phyloP scores from a whole-genome alignment of 2,113 vertebrate species.

The Capreolus pygargus region DNA sequence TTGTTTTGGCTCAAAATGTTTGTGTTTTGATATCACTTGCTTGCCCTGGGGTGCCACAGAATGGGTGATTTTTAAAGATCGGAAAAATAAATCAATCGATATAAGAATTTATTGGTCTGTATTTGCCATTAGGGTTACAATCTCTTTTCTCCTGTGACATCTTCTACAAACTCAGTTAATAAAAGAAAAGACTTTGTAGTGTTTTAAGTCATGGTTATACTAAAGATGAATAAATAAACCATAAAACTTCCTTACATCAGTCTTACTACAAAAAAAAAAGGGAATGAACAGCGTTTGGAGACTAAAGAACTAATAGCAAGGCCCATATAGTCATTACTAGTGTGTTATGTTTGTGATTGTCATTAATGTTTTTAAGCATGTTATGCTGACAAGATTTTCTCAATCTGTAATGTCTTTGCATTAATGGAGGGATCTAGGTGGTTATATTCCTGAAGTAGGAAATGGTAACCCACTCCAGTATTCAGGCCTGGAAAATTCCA shows the following conservation, averaged over 20 bases:
- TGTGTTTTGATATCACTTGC: slow-evolving; percentile 34
- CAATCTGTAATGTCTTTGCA: not conserved
- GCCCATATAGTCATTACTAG: not conserved
- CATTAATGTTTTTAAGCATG: not conserved
- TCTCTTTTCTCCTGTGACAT: not conserved
- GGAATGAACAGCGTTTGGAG: not conserved
- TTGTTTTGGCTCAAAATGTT: slow-evolving; percentile 61
- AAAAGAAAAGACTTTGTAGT: not conserved
- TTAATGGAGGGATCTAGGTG: not conserved
- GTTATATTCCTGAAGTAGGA: not conserved
- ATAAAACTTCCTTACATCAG: not conserved
- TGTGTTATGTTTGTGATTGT: not conserved
- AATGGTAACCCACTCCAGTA: not conserved
- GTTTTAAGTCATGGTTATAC: slow-evolving; percentile 12
- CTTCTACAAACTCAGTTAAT: slow-evolving; percentile 42
- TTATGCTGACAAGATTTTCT: not conserved
- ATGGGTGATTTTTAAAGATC: slow-evolving; percentile 29
- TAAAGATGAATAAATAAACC: not conserved
- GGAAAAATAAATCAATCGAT: slow-evolving; percentile 56
- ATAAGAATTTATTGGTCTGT: slow-evolving; percentile 30
- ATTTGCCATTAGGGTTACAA: slow-evolving; percentile 38
- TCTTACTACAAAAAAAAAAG: not conserved
- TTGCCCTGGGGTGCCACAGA: not conserved
- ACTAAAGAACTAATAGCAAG: not conserved
- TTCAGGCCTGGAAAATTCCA: not conserved